Evolutionary conservation across 2,797 vertebrate species (phyloP).

Genomic region (Tauraco hartlaubi): DNA sequence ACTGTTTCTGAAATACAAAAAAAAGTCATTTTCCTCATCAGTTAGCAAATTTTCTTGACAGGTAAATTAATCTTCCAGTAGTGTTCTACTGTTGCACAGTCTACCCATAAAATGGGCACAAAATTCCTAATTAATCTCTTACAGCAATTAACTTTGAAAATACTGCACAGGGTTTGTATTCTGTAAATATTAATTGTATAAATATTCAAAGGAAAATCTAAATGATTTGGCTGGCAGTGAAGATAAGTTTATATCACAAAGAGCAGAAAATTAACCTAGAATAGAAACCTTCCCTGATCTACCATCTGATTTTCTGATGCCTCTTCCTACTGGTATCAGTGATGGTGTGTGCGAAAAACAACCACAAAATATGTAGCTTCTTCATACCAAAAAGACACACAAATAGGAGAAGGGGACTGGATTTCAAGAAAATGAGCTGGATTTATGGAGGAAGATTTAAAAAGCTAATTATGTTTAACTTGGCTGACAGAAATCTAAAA

Average conservation of each 20-base stretch:
- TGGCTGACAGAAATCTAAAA: conserved; percentile 56
- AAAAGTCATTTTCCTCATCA: neutral
- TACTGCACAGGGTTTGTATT: neutral
- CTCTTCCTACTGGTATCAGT: conserved; percentile 19
- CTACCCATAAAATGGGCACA: neutral
- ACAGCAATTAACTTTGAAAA: neutral
- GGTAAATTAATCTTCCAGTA: neutral
- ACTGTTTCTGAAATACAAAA: neutral
- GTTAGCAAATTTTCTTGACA: neutral
- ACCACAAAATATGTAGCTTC: conserved; percentile 54
- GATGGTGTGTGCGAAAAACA: conserved; percentile 31
- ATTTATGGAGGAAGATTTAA: conserved; percentile 66
- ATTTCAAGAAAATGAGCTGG: conserved; percentile 56
- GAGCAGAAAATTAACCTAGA: neutral
- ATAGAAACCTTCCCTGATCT: neutral
- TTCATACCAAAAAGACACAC: conserved; percentile 48
- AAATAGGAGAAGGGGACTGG: conserved; percentile 36
- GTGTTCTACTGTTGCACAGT: neutral
- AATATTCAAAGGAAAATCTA: neutral
- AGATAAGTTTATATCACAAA: neutral
- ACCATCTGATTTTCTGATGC: conserved; percentile 8
- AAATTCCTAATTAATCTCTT: neutral
- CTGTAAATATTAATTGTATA: neutral
- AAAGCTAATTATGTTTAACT: conserved; percentile 70
- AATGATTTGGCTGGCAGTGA: neutral